A percentile compares a stretch with the other conserved stretches of the same genome.
Conservation (phyloP, 2,113 vertebrate genomes). For the Anseranas semipalmata region DNA sequence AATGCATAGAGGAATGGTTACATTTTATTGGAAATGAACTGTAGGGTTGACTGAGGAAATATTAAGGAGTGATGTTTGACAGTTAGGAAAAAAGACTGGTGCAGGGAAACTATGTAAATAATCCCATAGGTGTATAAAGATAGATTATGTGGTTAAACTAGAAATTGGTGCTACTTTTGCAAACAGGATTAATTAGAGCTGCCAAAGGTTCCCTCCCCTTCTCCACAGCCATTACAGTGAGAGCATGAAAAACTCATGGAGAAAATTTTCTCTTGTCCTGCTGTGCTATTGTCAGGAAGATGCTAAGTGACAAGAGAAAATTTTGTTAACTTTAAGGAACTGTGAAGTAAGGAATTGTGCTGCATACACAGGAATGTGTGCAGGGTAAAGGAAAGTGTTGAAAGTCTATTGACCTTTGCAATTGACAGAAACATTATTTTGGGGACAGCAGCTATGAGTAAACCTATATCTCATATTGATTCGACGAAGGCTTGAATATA, state of each 20-base stretch:
- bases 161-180: not conserved
- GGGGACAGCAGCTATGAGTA: not conserved
- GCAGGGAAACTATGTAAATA: not conserved
- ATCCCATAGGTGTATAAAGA: not conserved
- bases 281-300: not conserved
- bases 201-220: not conserved
- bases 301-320: not conserved
- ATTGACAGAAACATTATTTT: conserved; percentile 20
- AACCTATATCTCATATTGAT: not conserved
- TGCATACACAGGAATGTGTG: not conserved
- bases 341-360: not conserved
- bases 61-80: not conserved
- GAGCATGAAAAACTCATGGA: not conserved
- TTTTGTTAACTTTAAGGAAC: not conserved
- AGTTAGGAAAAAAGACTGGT: not conserved
- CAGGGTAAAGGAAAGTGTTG: not conserved
- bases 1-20: not conserved
- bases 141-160: not conserved
- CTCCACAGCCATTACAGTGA: not conserved
- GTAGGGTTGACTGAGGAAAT: not conserved
- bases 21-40: not conserved
- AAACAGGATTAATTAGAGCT: not conserved
- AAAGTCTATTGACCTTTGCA: conserved; percentile 38
- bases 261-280: not conserved
- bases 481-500: not conserved